Conservation (phyloP, 2,113 vertebrate genomes). For the Chroicocephalus ridibundus region DNA sequence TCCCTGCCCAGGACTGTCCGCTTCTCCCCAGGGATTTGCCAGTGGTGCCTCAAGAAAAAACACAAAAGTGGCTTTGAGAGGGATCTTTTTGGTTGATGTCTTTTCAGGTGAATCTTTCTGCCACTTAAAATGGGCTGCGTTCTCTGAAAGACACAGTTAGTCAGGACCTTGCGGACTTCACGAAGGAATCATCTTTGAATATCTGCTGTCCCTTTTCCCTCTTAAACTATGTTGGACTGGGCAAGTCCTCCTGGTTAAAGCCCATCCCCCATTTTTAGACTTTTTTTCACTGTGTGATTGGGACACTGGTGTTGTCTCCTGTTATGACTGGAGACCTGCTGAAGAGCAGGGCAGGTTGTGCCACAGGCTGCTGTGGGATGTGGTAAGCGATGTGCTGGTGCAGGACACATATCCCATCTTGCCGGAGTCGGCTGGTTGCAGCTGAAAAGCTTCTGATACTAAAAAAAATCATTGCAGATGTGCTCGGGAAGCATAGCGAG, state of each 20-base stretch:
- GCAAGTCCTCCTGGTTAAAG: background rate
- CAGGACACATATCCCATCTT: background rate
- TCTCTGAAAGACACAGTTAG: background rate
- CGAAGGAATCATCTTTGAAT: background rate
- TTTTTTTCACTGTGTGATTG: background rate
- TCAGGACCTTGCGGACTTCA: rapidly evolving
- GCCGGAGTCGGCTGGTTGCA: rapidly evolving
- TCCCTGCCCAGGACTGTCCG: background rate
- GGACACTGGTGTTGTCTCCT: background rate
- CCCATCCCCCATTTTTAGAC: background rate
- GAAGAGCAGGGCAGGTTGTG: background rate
- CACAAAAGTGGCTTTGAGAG: background rate
- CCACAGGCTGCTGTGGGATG: rapidly evolving
- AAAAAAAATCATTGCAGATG: background rate
- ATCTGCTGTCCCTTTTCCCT: background rate
- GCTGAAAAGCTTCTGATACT: background rate
- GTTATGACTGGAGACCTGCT: background rate
- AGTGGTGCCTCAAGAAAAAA: background rate
- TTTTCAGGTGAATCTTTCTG: background rate
- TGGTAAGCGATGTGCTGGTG: rapidly evolving
- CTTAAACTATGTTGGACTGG: rapidly evolving
- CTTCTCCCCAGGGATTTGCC: background rate
- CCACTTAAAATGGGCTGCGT: background rate
- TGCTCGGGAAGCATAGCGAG: rapidly evolving
- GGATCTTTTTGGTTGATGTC: background rate